These are phyloP conservation scores for Pachydiplax longipennis DNA, from an alignment of 2,888 invertebrate genomes.

Conservation along the genomic window DNA sequence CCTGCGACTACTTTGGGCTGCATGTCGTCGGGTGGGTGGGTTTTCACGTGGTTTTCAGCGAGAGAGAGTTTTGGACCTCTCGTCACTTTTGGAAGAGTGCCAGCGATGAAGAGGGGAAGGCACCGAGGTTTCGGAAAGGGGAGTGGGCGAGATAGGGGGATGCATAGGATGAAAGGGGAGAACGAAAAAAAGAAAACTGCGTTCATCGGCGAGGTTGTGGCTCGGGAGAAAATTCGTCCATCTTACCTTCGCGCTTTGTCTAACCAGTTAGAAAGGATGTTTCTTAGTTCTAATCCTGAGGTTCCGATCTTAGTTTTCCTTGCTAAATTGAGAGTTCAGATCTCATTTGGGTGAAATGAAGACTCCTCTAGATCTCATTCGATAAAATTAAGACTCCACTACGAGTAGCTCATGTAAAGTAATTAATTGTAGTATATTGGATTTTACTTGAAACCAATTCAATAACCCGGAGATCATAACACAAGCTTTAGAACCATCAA, in stretches of 20 bases:
- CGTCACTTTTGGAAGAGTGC: conserved; percentile 17
- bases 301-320: no score
- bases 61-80: conserved; percentile 4
- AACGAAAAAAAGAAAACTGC: background rate
- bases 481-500: no score
- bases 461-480: no score
- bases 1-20: background rate
- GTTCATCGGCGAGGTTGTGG: background rate
- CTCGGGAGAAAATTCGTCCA: background rate
- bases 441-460: no score
- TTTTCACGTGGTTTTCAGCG: background rate
- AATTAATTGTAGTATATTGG: no score
- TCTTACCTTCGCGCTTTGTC: background rate
- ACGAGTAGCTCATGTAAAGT: no score
- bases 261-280: no score
- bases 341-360: no score
- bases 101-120: background rate
- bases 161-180: background rate
- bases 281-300: no score
- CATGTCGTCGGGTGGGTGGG: background rate
- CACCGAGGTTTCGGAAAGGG: background rate
- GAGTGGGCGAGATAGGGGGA: background rate
- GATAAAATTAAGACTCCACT: no score
- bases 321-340: no score
- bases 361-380: no score